These are phyloP conservation scores for Chromis chromis DNA, from an alignment of 2,797 vertebrate species.

Conservation along the genomic window DNA sequence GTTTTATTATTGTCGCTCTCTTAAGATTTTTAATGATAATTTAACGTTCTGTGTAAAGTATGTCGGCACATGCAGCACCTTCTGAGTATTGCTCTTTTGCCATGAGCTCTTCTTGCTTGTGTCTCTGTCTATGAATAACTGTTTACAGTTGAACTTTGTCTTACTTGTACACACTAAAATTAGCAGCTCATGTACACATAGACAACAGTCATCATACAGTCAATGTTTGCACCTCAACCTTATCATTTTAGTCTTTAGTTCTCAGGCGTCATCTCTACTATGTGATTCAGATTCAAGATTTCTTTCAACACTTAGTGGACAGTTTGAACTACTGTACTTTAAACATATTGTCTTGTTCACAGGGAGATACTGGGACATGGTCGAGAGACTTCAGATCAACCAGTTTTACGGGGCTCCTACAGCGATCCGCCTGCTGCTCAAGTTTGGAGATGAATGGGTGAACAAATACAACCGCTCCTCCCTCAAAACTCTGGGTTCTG, in stretches of 20 bases:
- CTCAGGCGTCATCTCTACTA: not conserved
- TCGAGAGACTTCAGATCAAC: slow-evolving; percentile 93
- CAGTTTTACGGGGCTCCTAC: slow-evolving; percentile 98
- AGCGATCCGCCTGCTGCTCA: slow-evolving; percentile 92
- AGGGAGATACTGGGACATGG: slow-evolving; percentile 97
- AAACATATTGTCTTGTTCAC: slow-evolving; percentile 42
- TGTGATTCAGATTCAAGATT: not conserved
- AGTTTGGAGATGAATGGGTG: slow-evolving; percentile 93
- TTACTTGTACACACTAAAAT: slow-evolving; percentile 40
- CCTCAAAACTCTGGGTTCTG: slow-evolving; percentile 92
- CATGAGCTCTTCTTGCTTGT: not conserved
- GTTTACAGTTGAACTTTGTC: slow-evolving; percentile 42
- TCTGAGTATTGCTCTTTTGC: slow-evolving; percentile 3
- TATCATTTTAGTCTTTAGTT: not conserved
- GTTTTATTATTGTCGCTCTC: not conserved
- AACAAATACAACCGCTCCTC: slow-evolving; percentile 94
- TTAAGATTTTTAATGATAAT: not conserved
- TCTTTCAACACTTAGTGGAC: not conserved
- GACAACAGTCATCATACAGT: not conserved
- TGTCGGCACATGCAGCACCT: not conserved
- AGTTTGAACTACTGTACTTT: not conserved
- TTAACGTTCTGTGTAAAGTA: not conserved
- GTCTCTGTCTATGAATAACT: slow-evolving; percentile 33
- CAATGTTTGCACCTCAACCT: not conserved
- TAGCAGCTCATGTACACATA: slow-evolving; percentile 31